These are phyloP conservation scores for Aegithalos caudatus DNA, from an alignment of 2,113 vertebrate genomes.

Conservation along the genomic window DNA sequence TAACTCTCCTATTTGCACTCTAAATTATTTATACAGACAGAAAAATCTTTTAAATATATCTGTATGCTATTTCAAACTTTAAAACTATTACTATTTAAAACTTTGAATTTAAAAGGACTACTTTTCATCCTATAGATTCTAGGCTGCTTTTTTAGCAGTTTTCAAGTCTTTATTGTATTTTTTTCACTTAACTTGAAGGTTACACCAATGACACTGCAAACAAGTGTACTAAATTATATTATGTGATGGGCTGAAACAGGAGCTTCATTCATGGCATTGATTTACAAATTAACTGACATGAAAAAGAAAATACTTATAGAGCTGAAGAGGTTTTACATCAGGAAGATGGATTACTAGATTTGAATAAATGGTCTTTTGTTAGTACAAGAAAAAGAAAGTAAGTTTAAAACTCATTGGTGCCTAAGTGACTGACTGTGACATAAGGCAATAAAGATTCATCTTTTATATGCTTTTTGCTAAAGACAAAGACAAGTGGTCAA, in stretches of 20 bases:
- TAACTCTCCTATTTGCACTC: background rate
- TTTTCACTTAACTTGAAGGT: background rate
- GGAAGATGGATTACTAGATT: background rate
- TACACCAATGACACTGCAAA: background rate
- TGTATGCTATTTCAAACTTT: background rate
- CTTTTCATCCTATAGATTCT: background rate
- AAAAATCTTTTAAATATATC: background rate
- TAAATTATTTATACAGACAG: background rate
- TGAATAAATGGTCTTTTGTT: background rate
- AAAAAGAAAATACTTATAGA: background rate
- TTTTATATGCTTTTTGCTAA: background rate
- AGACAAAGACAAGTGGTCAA: background rate
- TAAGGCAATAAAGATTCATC: background rate
- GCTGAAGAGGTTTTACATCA: background rate
- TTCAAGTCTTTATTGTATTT: background rate
- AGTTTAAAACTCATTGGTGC: background rate
- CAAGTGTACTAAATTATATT: background rate
- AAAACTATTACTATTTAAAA: too few species aligned
- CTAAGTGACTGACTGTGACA: background rate
- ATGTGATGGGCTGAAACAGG: background rate
- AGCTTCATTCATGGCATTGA: background rate
- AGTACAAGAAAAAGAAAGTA: background rate
- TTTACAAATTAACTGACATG: background rate
- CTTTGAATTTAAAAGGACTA: background rate
- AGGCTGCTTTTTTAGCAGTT: background rate